phyloP scores from a whole-genome alignment of 2,113 vertebrate species.

The Acanthochromis polyacanthus region DNA sequence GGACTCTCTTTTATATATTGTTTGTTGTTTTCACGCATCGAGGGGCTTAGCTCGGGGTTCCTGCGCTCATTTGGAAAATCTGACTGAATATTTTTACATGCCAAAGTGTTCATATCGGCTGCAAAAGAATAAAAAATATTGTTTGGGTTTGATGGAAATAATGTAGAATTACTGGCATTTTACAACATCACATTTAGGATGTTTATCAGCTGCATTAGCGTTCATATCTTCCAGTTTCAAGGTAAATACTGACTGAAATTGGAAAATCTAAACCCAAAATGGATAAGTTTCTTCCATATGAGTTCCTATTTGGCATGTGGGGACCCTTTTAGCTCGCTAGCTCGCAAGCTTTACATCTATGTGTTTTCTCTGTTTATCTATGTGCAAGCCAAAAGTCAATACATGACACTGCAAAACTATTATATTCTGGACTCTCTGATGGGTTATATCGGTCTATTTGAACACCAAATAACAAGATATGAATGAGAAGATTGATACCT shows the following conservation, averaged over 20 bases:
- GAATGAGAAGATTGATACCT: not conserved
- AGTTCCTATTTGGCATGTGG: conserved; percentile 2
- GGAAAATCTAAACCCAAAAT: not conserved
- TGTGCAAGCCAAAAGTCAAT: conserved; percentile 10
- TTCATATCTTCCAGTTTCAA: not conserved
- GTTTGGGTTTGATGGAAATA: not conserved
- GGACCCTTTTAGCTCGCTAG: not conserved
- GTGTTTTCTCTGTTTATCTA: conserved; percentile 7
- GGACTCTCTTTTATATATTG: conserved; percentile 66
- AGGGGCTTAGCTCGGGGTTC: conserved; percentile 3
- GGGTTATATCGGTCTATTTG: not conserved
- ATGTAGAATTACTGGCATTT: not conserved
- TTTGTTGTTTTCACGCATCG: not conserved
- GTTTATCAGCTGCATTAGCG: not conserved
- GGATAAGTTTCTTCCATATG: not conserved
- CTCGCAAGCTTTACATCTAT: not conserved
- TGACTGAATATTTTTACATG: not conserved
- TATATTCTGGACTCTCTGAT: too few relatives aligned
- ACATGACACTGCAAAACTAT: not conserved
- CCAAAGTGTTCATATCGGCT: not conserved
- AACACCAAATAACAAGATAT: not conserved
- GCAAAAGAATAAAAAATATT: not conserved
- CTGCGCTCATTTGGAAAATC: conserved; percentile 10
- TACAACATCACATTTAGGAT: not conserved
- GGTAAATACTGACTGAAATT: conserved; percentile 9